Base-by-base conservation (phyloP, 2,113 vertebrate species). In the Channa argus region DNA sequence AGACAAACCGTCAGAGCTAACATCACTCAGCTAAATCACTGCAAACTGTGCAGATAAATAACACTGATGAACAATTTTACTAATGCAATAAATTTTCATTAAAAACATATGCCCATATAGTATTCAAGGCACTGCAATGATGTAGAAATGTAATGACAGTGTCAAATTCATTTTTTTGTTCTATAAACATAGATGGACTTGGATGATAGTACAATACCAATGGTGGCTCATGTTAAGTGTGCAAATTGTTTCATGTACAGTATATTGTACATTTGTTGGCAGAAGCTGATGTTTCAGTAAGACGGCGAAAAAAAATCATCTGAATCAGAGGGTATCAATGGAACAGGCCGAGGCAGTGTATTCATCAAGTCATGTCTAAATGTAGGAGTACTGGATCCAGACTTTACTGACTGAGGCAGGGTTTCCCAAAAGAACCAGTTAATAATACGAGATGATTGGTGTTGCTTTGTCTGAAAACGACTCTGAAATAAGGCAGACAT, bases 111-210 rank as follows among this genome's bases (percentile, higher is more conserved):
- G 85, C 88, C 90, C 82, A 88, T 85, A 86, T 77, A 88, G 71
- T 92, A 91, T 88, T 90, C 90, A 94, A 94, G 94, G 94, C 93
- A 94, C 93, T 93, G 88, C 89, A 86, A 94, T 92, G 90, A 90
- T 87, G 87, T 86, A 89, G 61, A 79, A 81, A 87, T 80, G 71
- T 52, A 82, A 84, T 83, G 77, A 80, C 77, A 74, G 61, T 55
- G 65, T 69, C 45, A 64, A 64, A 79, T 80, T 52, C 12, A 38
- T 76, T 65, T 65, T 54, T 75, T 10, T 14, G n/a, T 56, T 24
- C 53, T 56, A 69, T 24, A 78, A 84, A 85, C 50, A 65, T 41
- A 92, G 92, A 93, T 95, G 95, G 94, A 95, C 93, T 94, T 92
- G 95, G 95, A 93, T 95, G 94, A 62, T 44, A 14, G 39, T 67